These are phyloP conservation scores for Cirrhinus molitorella DNA, from an alignment of 2,797 vertebrate species.

Conservation along the genomic window DNA sequence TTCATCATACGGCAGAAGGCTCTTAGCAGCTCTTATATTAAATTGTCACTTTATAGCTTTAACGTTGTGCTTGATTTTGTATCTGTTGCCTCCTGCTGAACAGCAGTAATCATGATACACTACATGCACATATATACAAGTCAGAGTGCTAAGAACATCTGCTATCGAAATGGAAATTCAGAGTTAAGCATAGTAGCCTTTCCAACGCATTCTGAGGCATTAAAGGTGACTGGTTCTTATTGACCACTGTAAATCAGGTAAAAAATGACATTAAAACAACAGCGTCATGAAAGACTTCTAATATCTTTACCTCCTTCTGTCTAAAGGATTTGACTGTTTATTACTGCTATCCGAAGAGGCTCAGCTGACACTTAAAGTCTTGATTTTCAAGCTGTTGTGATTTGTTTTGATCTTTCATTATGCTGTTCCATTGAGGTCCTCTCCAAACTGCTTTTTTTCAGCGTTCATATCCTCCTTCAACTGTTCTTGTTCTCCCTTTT, in stretches of 20 bases:
- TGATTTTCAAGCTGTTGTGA: constrained; percentile 21
- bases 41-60: constrained; percentile 8
- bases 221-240: constrained; percentile 1
- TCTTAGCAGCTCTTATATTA: constrained; percentile 22
- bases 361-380: background rate
- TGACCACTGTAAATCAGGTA: background rate
- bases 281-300: background rate
- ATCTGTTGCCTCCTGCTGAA: constrained; percentile 5
- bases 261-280: constrained; percentile 11
- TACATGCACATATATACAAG: background rate
- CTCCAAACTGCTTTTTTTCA: constrained; percentile 14
- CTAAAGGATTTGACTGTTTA: constrained; percentile 9
- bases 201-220: background rate
- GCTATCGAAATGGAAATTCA: background rate
- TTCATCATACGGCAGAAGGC: constrained; percentile 13
- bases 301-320: background rate
- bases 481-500: constrained; percentile 37
- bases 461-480: constrained; percentile 35
- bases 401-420: constrained; percentile 33
- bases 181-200: background rate
- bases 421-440: constrained; percentile 22
- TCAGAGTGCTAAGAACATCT: constrained; percentile 4
- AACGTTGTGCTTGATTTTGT: constrained; percentile 15
- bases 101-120: constrained; percentile 1
- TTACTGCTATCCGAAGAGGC: background rate